Evolutionary conservation across 1,140 invertebrate genomes (phyloP), one percentile per base, ranked within the genome.

Genomic region (Ceratina australensis): DNA sequence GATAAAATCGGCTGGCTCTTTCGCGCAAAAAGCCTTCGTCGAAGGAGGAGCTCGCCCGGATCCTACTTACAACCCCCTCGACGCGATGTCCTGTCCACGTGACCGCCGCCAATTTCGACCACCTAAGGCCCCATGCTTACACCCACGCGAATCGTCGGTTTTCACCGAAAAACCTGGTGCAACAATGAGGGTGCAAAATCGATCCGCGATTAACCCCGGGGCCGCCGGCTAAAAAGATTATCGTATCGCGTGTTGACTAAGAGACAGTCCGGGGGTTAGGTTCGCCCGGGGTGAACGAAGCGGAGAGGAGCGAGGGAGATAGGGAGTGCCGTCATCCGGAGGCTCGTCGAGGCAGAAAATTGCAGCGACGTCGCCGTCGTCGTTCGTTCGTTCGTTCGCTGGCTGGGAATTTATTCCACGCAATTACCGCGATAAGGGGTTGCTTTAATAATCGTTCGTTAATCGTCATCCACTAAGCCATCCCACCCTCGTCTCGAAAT

Each of bases 371-470:
- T 66, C 72, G 81, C 33, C 61, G 49, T 42, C 33, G 33, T 42
- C 33, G 33, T 50, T 54, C 42, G 57, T 52, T 74, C 73, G 78
- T 74, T 84, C 73, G 65, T 64, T 80, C 79, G 73, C 83, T 81
- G 59, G 65, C 82, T 79, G 74, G 74, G 80, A 86, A 42, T 87
- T 86, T 86, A 86, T 87, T 86, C 84, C 75, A 81, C 66, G 82
- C 84, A 86, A 87, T 87, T 87, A 87, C 80, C 72, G 50, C 79
- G 86, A 84, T 84, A 86, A 87, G 80, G 56, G 82, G 69, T 64
- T 65, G 81, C 82, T 77, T 84, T 84, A 84, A 87, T 87, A 85
- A 87, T 87, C 69, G 84, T 82, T 84, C 80, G 84, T 87, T 87
- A 86, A 87, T 86, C 80, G 82, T 82, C 80, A 79, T 49, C 59